Base-by-base conservation (phyloP, 2,888 invertebrate genomes). In the Chrysotoxum bicinctum region DNA sequence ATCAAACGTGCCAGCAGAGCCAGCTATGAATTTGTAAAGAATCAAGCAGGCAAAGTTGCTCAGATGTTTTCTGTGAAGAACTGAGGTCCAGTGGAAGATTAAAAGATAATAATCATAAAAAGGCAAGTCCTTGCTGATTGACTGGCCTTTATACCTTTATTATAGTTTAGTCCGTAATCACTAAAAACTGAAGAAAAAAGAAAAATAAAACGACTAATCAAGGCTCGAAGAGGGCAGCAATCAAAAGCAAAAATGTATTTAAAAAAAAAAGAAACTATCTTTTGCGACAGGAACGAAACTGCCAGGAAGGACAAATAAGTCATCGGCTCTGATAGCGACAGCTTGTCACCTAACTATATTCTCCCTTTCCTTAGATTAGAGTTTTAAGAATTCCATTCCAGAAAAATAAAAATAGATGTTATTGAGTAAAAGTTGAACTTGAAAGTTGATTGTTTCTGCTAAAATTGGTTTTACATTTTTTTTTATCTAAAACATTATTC, bases 1-100 rank as follows among this genome's bases (percentile, higher is more conserved):
- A 93, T 97, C 90, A 96, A 96, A 89, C 95, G 95, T 81, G 96
- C 95, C 0, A 97, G 96, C 1, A 95, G 96, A 89, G 95, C 95
- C 89, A 96, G 97, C 69, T 96, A 96, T 30, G 96, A 96, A 91
- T 94, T 96, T 87, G 96, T 97, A 60, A 97, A 95, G 89, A 93
- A 94, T 7, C 92, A 92, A 87, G 91, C 90, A 3, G 88, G 88
- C 87, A 92, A 92, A 88, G 87, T 92, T 68, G 91, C 90, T 19
- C 91, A 92, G 88, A 76, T 91, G 45, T 91, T 92, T 88, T 92
- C 92, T 0, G 90, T 92, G n/a, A 89, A 89, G 87, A 92, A 92
- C 88, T 92, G 89, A 91, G 74, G 74, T 21, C 68, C 85, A 66
- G 72, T 66, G 2, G 60, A 81, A 77, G 84, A 84, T 66, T 80